Base-by-base conservation (phyloP, 2,113 vertebrate genomes). In the Ceuthmochares aereus region DNA sequence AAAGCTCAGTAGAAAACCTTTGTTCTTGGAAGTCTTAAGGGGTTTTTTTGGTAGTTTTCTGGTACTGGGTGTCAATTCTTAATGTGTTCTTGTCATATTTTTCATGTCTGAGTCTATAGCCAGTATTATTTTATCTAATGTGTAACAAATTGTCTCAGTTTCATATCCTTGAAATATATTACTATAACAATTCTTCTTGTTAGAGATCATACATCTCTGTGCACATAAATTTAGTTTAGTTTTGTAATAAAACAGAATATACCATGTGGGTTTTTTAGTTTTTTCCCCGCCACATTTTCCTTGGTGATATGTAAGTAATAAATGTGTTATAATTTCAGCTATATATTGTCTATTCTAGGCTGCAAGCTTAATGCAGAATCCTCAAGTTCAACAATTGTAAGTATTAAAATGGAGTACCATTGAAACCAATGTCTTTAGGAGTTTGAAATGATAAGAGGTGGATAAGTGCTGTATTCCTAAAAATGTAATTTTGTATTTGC, bases 321-420 rank as follows among this genome's bases (percentile, higher is more conserved):
- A 85, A 89, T 36, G 2, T 37, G 27, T 96, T 96, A 23, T 78
- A 90, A 98, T 84, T 74, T 62, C 64, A 93, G 19, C 83, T 94
- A 12, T 89, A 49, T 81, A 36, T 95, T 96, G 55, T 97, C 70
- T 96, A 78, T 98, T 96, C 64, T 90, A 99, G 99, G 99, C 99
- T 86, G 99, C 99, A 63, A 99, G 99, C 82, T 99, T 99, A 97
- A 99, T 99, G 99, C 99, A 99, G 97, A 99, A 99, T 97, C 99
- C 99, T 94, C 99, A 99, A 96, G 99, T 99, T 54, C 99, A 99
- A 92, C 99, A 99, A 95, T 84, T 99, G 99, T 99, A 98, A 99
- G 99, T 99, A 97, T 92, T 72, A 75, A 77, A 77, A 64, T 22
- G 19, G 37, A 45, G 7, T 60, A 49, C 6, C 10, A 52, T 64